A percentile compares a stretch with the other conserved stretches of the same genome.
Conservation (phyloP, 2,888 invertebrate genomes). For the Orthonevra nobilis region DNA sequence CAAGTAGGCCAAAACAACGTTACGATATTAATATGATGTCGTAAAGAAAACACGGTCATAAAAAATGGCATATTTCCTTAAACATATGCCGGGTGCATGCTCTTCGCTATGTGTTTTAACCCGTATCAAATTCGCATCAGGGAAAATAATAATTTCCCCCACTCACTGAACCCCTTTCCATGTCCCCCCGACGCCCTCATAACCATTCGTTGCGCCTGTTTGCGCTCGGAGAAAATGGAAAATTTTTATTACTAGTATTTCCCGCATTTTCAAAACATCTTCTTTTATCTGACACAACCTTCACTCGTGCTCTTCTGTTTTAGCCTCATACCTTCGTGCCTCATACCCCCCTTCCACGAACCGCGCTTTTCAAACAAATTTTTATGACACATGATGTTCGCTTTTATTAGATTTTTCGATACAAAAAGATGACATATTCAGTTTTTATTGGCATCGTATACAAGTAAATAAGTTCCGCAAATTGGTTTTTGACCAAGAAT, state of each 20-base stretch:
- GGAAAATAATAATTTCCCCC: constrained; percentile 67
- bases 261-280: constrained; percentile 67
- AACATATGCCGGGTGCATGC: constrained; percentile 69
- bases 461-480: constrained; percentile 67
- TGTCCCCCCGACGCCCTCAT: neutral
- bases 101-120: constrained; percentile 61
- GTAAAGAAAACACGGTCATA: constrained; percentile 66
- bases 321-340: constrained; percentile 10
- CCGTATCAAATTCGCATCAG: constrained; percentile 69
- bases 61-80: constrained; percentile 70
- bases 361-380: too few relatives aligned
- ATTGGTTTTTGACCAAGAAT: constrained; percentile 68
- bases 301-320: constrained; percentile 42
- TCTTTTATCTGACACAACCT: constrained; percentile 65
- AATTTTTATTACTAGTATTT: constrained; percentile 70
- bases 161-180: too few relatives aligned
- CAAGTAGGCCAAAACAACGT: constrained; percentile 67
- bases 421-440: constrained; percentile 67
- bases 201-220: neutral
- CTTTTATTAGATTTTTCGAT: constrained; percentile 68
- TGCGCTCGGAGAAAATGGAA: constrained; percentile 60
- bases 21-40: constrained; percentile 69
- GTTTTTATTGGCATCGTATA: constrained; percentile 64
- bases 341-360: neutral
- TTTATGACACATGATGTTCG: constrained; percentile 65